phyloP scores from a whole-genome alignment of 1,140 invertebrate species.

The Ceratosolen fusciceps region DNA sequence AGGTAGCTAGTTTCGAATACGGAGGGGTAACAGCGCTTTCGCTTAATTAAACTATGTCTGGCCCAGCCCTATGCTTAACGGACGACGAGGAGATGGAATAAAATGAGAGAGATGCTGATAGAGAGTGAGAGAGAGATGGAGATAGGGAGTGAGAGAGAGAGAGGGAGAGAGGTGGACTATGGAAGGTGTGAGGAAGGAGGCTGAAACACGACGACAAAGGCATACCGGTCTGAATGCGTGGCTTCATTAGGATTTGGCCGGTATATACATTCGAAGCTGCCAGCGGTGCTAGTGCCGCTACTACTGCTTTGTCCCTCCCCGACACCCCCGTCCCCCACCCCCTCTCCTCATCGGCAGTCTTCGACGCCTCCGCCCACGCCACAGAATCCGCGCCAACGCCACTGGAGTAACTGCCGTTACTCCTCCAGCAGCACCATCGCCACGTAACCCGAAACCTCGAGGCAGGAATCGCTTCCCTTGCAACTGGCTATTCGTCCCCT shows the following conservation, averaged over 20 bases:
- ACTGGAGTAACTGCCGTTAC: not conserved
- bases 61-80: conserved; percentile 44
- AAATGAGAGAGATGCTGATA: conserved; percentile 33
- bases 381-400: not conserved
- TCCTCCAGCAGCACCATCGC: too few relatives aligned
- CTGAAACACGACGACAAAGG: conserved; percentile 55
- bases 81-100: conserved; percentile 25
- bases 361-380: too few relatives aligned
- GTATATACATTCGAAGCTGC: conserved; percentile 21
- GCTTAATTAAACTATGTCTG: conserved; percentile 66
- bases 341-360: too few relatives aligned
- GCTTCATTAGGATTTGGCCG: conserved; percentile 60
- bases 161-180: too few relatives aligned
- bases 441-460: conserved; percentile 58
- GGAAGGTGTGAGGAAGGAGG: too few relatives aligned
- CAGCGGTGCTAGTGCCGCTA: conserved; percentile 10
- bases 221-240: conserved; percentile 55
- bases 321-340: not conserved
- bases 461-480: conserved; percentile 53
- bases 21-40: conserved; percentile 49
- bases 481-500: not conserved
- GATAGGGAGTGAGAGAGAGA: not conserved
- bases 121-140: not conserved
- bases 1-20: not conserved
- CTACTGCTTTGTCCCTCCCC: not conserved